phyloP scores from a whole-genome alignment of 2,113 vertebrate genomes.

The Aix galericulata region DNA sequence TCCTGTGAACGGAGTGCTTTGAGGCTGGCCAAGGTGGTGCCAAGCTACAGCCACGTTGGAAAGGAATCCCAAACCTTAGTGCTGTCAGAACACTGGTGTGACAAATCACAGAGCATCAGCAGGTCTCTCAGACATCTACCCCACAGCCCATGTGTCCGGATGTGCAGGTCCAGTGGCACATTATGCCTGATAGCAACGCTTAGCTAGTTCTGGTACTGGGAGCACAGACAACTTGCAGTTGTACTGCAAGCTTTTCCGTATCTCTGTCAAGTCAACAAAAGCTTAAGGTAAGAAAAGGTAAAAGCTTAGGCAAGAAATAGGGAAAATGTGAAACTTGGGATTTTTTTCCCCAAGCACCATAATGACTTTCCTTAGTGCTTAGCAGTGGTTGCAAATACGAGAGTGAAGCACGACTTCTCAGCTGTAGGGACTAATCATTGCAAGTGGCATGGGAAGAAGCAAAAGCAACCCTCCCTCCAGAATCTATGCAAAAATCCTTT shows the following conservation, averaged over 20 bases:
- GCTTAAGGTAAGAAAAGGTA: background rate
- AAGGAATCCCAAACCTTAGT: background rate
- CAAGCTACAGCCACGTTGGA: background rate
- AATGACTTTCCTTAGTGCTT: background rate
- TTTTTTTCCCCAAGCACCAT: background rate
- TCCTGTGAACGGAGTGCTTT: background rate
- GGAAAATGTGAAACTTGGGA: background rate
- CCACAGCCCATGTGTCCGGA: background rate
- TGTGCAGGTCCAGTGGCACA: rapidly evolving
- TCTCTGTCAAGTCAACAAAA: background rate
- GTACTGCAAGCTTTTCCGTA: too few species aligned
- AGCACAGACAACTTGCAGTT: background rate
- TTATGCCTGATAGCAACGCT: rapidly evolving
- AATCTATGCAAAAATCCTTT: background rate
- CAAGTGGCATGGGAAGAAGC: background rate
- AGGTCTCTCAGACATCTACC: background rate
- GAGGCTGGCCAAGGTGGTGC: background rate
- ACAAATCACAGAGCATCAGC: background rate
- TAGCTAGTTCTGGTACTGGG: background rate
- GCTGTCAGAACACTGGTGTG: background rate
- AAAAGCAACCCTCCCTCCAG: background rate
- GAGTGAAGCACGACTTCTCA: background rate
- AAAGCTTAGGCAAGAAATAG: background rate
- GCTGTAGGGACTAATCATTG: background rate
- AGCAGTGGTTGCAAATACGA: background rate